Evolutionary conservation across 2,113 vertebrate species (phyloP).

Genomic region (Geococcyx californianus): DNA sequence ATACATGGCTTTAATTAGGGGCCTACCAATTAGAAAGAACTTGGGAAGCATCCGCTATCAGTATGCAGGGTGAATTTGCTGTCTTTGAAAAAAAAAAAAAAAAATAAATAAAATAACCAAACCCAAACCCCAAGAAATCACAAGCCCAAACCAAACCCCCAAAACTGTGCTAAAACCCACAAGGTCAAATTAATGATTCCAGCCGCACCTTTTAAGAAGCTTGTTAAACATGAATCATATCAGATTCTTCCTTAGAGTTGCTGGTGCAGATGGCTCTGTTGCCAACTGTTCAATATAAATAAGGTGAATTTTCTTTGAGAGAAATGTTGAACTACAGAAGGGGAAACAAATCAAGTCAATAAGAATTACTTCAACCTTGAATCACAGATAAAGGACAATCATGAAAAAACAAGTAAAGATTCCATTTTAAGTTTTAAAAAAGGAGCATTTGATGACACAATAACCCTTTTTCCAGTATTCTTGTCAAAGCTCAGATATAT

Average conservation of each 20-base stretch:
- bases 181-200: not conserved
- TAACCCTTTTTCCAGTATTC: too few species aligned
- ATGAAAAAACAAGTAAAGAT: not conserved
- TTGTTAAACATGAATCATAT: not conserved
- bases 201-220: not conserved
- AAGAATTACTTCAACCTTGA: not conserved
- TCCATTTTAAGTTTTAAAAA: not conserved
- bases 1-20: not conserved
- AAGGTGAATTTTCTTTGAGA: not conserved
- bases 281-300: not conserved
- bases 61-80: not conserved
- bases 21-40: not conserved
- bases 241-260: not conserved
- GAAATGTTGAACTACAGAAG: not conserved
- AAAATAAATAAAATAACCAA: too few species aligned
- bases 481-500: too few species aligned
- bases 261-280: not conserved
- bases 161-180: not conserved
- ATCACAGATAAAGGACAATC: not conserved
- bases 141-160: not conserved
- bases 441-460: too few species aligned
- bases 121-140: too few species aligned
- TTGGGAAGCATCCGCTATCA: not conserved
- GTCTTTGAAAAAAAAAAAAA: not conserved
- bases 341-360: fast-evolving